Evolutionary conservation across 2,113 vertebrate genomes (phyloP).

Genomic region (Casuarius casuarius): DNA sequence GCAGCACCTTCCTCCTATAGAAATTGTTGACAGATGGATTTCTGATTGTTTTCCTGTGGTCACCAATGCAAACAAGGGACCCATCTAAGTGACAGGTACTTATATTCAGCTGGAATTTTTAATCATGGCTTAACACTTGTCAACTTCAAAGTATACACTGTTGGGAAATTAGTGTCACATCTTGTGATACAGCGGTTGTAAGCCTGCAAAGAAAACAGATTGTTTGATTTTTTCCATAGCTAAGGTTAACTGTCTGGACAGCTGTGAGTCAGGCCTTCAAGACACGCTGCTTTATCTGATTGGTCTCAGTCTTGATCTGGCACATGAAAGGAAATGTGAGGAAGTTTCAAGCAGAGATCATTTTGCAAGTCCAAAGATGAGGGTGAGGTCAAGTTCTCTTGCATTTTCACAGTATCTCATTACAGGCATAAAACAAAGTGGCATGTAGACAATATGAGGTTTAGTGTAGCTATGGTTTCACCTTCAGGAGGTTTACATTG

Average conservation of each 20-base stretch:
- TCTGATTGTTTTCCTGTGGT: neutral
- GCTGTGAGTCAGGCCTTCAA: conserved; percentile 27
- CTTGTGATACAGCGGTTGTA: neutral
- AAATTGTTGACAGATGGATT: neutral
- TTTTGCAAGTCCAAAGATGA: conserved; percentile 50
- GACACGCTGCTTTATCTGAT: conserved; percentile 53
- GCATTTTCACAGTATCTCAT: conserved; percentile 14
- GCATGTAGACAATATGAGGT: neutral
- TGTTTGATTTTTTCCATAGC: neutral
- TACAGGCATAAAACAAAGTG: neutral
- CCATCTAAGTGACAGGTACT: neutral
- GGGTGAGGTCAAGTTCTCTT: conserved; percentile 53
- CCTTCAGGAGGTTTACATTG: neutral
- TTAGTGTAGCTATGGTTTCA: neutral
- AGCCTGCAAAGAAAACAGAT: neutral
- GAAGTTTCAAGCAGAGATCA: conserved; percentile 50
- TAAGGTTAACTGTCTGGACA: conserved; percentile 53
- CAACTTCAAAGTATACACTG: neutral
- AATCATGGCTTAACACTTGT: neutral
- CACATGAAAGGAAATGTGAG: conserved; percentile 60
- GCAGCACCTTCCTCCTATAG: neutral
- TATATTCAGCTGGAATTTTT: neutral
- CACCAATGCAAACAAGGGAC: neutral
- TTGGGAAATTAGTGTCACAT: conserved; percentile 4
- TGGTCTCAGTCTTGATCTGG: conserved; percentile 41